Percentiles rank a stretch among this genome's conserved stretches.
These are phyloP conservation scores for Colletes gigas DNA, from an alignment of 1,140 invertebrate genomes.

Conservation along the genomic window DNA sequence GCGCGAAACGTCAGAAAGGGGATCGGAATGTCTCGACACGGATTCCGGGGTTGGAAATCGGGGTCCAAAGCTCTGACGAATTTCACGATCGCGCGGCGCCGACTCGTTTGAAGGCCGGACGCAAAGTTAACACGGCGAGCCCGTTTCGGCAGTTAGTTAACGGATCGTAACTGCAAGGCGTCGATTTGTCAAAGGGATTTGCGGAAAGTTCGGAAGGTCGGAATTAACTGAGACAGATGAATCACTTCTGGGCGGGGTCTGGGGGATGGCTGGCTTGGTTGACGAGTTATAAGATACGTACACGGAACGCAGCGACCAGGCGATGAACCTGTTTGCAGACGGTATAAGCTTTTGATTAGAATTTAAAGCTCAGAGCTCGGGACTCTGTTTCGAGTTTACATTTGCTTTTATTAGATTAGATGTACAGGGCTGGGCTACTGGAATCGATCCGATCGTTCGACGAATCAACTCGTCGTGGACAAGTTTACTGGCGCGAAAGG, in stretches of 20 bases:
- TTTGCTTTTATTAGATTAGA: not conserved
- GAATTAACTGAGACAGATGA: not conserved
- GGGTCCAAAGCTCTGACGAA: not conserved
- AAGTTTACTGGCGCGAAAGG: no score
- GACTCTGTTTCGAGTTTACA: not conserved
- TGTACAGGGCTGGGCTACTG: no score
- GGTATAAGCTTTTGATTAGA: no score
- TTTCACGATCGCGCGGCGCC: not conserved
- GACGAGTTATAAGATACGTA: constrained; percentile 8
- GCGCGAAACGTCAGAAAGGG: constrained; percentile 10
- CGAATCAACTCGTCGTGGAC: no score
- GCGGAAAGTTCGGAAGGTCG: constrained; percentile 18
- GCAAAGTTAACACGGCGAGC: constrained; percentile 7
- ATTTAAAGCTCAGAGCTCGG: no score
- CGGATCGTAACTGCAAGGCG: constrained; percentile 10
- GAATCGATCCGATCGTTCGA: no score
- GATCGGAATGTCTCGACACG: not conserved
- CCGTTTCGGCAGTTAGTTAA: constrained; percentile 25
- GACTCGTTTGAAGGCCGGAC: constrained; percentile 2
- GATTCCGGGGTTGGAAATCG: not conserved
- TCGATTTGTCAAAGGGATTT: constrained; percentile 29
- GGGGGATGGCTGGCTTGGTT: not conserved
- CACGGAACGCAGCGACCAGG: not conserved
- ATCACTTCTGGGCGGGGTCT: not conserved
- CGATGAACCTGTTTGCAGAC: not conserved